Percentiles rank a stretch among this genome's conserved stretches.
Evolutionary conservation across 2,113 vertebrate genomes (phyloP).

Genomic region (Platycercus adscitus): DNA sequence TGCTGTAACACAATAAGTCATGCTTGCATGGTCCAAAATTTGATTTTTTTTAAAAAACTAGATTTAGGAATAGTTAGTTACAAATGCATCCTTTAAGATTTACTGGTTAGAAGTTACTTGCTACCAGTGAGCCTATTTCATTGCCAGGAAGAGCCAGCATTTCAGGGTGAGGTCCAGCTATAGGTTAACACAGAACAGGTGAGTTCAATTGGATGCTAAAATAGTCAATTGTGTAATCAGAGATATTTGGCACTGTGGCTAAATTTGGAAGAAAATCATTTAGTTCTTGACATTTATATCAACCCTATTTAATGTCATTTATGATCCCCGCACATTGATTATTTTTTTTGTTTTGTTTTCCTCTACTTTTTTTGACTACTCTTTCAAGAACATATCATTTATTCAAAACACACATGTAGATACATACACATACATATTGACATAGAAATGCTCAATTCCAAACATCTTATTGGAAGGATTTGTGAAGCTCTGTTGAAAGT

Average conservation of each 20-base stretch:
- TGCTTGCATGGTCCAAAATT: not conserved
- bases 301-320: not conserved
- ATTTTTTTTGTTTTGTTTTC: not conserved
- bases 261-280: not conserved
- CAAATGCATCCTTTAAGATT: not conserved
- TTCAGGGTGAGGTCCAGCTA: not conserved
- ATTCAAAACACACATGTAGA: not conserved
- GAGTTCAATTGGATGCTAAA: not conserved
- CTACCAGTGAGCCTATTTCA: not conserved
- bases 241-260: not conserved
- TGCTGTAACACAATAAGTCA: not conserved
- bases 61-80: not conserved
- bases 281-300: not conserved
- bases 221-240: accelerated
- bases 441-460: not conserved
- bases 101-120: not conserved
- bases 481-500: not conserved
- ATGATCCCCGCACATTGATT: not conserved
- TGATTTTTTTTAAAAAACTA: not conserved
- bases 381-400: not conserved
- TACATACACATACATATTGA: accelerated
- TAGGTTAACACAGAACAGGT: not conserved
- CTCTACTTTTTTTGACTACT: not conserved
- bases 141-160: not conserved
- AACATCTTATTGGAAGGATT: not conserved